Base-by-base conservation (phyloP, 2,113 vertebrate genomes). In the Ranitomeya imitator region DNA sequence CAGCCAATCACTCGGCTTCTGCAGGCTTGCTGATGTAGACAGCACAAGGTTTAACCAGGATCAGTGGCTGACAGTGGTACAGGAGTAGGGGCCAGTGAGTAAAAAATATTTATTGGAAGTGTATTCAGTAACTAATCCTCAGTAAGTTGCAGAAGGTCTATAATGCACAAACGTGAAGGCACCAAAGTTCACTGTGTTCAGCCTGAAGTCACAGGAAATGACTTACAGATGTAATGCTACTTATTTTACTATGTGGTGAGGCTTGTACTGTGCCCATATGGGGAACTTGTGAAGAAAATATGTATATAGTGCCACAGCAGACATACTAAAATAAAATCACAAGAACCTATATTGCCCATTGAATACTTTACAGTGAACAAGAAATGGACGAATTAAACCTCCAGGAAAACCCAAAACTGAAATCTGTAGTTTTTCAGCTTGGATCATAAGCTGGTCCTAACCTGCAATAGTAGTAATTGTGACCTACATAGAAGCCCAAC, bases 171-270 rank as follows among this genome's bases (percentile, higher is more conserved):
- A 31, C 55, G 37, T 19, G 55, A 76, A 11, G 8, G 37, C 3
- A 16, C 8, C 21, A 5, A 79, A 8, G n/a, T 57, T 79, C 77
- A 26, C 9, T 6, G 14, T 23, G 13, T 57, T 51, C 8, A 23
- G 52, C 51, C n/a, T 65, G 13, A 45, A 83, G 21, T 79, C 19
- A 51, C 74, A 79, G 59, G 60, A 86, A 78, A 86, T 79, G 23
- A 77, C n/a, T 21, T 77, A 71, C 73, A 52, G 74, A 67, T 65
- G 26, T 83, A 77, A 83, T 80, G 74, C 82, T 87, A 51, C 63
- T 23, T 87, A 59, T 80, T 81, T 82, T 71, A 73, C 73, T 23
- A n/a, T 73, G 15, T n/a, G 78, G 86, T 52, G 51, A 71, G 18
- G 13, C 54, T 73, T 74, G 60, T 59, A 67, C 71, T 19, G 51